phyloP scores from a whole-genome alignment of 2,888 invertebrate genomes.

The Parnassius orleans region DNA sequence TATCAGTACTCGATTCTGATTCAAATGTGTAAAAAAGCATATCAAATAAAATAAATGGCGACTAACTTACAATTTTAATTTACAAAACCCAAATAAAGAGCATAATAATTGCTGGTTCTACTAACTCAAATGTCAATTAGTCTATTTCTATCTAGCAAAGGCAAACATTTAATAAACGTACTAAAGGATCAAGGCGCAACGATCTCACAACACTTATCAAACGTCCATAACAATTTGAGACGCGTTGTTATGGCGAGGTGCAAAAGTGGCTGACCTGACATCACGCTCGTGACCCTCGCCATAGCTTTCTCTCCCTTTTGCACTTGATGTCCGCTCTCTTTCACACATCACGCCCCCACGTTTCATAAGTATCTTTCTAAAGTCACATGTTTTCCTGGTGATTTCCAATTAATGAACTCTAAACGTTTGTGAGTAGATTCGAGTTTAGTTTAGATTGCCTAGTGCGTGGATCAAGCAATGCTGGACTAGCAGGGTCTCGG shows the following conservation, averaged over 20 bases:
- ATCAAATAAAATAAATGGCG: too few relatives aligned
- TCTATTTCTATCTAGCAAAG: conserved; percentile 39
- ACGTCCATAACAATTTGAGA: conserved; percentile 82
- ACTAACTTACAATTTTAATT: too few relatives aligned
- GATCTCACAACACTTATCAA: conserved; percentile 79
- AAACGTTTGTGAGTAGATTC: conserved; percentile 68
- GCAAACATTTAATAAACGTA: conserved; percentile 78
- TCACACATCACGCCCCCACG: conserved; percentile 79
- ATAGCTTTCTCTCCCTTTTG: conserved; percentile 52
- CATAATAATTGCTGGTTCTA: too few relatives aligned
- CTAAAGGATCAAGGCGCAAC: conserved; percentile 75
- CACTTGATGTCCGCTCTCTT: conserved; percentile 51
- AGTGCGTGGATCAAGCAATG: conserved; percentile 37
- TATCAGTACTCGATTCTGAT: too few relatives aligned
- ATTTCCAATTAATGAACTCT: conserved; percentile 75
- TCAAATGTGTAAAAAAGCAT: too few relatives aligned
- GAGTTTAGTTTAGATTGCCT: conserved; percentile 57
- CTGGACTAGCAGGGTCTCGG: conserved; percentile 54
- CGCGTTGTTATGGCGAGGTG: conserved; percentile 81
- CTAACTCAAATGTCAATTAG: background rate
- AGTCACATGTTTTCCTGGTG: conserved; percentile 73
- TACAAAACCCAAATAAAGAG: too few relatives aligned
- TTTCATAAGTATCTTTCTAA: conserved; percentile 74
- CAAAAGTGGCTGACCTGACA: conserved; percentile 82
- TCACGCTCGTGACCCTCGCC: conserved; percentile 80